Conservation (phyloP, 2,113 vertebrate species). For the Halichoerus grypus region DNA sequence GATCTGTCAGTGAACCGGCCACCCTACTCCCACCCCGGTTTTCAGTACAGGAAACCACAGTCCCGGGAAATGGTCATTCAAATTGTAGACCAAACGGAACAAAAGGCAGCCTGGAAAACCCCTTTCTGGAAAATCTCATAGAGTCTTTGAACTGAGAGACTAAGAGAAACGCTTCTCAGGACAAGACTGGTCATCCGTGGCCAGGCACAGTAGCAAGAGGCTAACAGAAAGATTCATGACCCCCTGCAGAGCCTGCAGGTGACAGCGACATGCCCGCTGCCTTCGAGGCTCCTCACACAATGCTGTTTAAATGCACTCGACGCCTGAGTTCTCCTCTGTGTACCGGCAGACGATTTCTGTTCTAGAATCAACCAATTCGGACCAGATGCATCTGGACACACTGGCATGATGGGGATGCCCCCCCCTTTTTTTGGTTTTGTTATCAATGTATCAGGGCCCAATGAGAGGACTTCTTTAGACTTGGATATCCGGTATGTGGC, state of each 20-base stretch:
- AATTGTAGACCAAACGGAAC: conserved; percentile 44
- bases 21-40: background rate
- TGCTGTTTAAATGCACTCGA: background rate
- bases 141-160: conserved; percentile 30
- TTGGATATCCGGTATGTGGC: conserved; percentile 72
- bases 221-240: conserved; percentile 26
- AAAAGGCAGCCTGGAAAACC: conserved; percentile 15
- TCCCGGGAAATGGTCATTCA: conserved; percentile 58
- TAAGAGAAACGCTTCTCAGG: conserved; percentile 47
- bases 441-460: background rate
- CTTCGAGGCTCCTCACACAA: background rate
- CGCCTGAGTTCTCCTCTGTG: background rate
- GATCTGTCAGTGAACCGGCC: background rate
- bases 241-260: conserved; percentile 23
- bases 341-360: background rate
- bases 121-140: conserved; percentile 43
- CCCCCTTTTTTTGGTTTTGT: background rate
- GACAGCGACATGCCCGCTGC: background rate
- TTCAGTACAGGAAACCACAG: conserved; percentile 34
- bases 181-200: background rate
- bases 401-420: background rate
- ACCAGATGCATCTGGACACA: conserved; percentile 68
- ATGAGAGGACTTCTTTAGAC: conserved; percentile 75
- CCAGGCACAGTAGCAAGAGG: background rate
- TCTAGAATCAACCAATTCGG: conserved; percentile 25